phyloP scores from a whole-genome alignment of 2,797 vertebrate genomes.

The Labeo calbasu region DNA sequence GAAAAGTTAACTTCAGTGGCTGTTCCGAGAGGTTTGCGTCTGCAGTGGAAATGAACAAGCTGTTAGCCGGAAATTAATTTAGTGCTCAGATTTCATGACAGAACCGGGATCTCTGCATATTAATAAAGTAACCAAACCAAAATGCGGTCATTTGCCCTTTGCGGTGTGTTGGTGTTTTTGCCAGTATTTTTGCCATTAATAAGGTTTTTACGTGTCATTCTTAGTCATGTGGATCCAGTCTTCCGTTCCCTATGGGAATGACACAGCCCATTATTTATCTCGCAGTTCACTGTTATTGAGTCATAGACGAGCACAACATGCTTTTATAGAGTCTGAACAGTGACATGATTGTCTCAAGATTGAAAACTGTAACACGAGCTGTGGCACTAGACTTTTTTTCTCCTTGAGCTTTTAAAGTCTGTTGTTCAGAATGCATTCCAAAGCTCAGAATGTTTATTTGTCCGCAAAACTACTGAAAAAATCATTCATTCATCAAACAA shows the following conservation, averaged over 20 bases:
- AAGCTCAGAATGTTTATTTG: constrained; percentile 14
- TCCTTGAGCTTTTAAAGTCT: constrained; percentile 9
- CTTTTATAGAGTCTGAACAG: constrained; percentile 25
- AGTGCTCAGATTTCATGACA: constrained; percentile 42
- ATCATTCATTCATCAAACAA: not conserved
- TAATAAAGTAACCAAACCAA: constrained; percentile 44
- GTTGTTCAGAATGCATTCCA: constrained; percentile 21
- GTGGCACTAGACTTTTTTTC: not conserved
- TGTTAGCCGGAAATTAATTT: constrained; percentile 21
- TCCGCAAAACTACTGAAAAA: not conserved
- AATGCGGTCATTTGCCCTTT: constrained; percentile 36
- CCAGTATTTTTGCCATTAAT: constrained; percentile 43
- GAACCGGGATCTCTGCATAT: constrained; percentile 23
- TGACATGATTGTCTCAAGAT: not conserved
- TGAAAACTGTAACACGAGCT: constrained; percentile 3
- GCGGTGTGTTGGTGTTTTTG: constrained; percentile 35
- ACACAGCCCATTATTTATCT: constrained; percentile 36
- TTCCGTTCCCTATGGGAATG: constrained; percentile 1
- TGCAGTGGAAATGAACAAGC: constrained; percentile 28
- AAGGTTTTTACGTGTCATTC: constrained; percentile 12
- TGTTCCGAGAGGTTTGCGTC: constrained; percentile 23
- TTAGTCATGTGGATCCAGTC: constrained; percentile 28
- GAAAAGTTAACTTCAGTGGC: constrained; percentile 41
- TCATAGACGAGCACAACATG: constrained; percentile 24
- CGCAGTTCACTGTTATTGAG: constrained; percentile 25